A percentile compares a stretch with the other conserved stretches of the same genome.
phyloP scores from a whole-genome alignment of 2,888 invertebrate genomes.

The Brassicogethes aeneus region DNA sequence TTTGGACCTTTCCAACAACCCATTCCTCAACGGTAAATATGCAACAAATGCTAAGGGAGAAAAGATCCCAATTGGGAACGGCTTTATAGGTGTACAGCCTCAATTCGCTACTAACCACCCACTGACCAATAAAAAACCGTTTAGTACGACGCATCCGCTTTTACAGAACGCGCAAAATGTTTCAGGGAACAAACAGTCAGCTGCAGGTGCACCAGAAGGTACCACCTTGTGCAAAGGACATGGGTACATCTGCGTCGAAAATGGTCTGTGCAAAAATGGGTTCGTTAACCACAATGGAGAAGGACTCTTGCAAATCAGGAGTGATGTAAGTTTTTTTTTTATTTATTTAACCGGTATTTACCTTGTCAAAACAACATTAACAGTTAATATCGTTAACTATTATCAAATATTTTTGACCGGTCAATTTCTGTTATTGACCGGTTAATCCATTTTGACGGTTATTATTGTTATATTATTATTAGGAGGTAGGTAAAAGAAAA shows the following conservation, averaged over 20 bases:
- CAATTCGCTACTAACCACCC: conserved; percentile 21
- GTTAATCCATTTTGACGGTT: too few species aligned
- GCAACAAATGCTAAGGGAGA: conserved; percentile 31
- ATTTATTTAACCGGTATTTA: too few species aligned
- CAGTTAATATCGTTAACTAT: too few species aligned
- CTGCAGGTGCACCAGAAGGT: conserved; percentile 1
- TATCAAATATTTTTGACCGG: too few species aligned
- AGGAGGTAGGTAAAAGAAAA: too few species aligned
- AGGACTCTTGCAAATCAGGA: conserved; percentile 43
- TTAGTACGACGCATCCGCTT: conserved; percentile 12
- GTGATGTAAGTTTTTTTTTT: conserved; percentile 42
- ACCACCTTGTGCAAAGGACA: conserved; percentile 45
- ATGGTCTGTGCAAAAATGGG: conserved; percentile 52
- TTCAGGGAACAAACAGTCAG: neutral
- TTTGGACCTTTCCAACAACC: conserved; percentile 25
- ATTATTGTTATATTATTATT: too few species aligned
- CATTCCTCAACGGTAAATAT: conserved; percentile 28
- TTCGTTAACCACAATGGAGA: conserved; percentile 46
- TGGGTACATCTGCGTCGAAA: conserved; percentile 53
- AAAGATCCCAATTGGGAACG: conserved; percentile 27
- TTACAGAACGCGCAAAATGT: neutral
- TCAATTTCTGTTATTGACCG: too few species aligned
- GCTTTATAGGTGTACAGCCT: conserved; percentile 38
- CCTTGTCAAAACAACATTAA: too few species aligned
- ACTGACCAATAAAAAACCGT: conserved; percentile 15